Evolutionary conservation across 2,888 invertebrate species (phyloP).

Genomic region (Perizoma affinitatum): DNA sequence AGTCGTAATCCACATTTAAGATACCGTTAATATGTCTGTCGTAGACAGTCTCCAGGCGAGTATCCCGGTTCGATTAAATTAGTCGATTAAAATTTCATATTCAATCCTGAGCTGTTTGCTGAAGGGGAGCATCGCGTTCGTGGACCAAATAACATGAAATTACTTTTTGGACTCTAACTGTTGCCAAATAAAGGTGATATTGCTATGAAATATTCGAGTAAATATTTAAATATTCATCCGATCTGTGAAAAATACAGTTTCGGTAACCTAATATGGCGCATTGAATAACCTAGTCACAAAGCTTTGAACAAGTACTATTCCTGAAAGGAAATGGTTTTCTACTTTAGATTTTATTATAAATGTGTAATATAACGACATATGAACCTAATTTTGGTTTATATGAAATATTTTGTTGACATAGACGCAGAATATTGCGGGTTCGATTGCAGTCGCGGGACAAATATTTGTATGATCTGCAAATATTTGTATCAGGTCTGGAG

Average conservation of each 20-base stretch:
- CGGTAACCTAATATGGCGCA: slow-evolving; percentile 45
- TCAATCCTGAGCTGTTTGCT: slow-evolving; percentile 90
- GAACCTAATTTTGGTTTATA: slow-evolving; percentile 41
- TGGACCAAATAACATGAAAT: slow-evolving; percentile 36
- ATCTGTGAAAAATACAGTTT: slow-evolving; percentile 53
- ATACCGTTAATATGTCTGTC: slow-evolving; percentile 60
- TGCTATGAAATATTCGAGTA: slow-evolving; percentile 15
- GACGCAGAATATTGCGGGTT: too few species aligned
- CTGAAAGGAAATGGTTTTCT: slow-evolving; percentile 2
- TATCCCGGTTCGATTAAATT: slow-evolving; percentile 86
- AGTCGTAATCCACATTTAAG: slow-evolving; percentile 39
- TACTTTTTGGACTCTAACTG: slow-evolving; percentile 39
- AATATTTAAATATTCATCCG: slow-evolving; percentile 55
- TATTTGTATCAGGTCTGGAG: too few species aligned
- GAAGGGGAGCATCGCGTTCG: slow-evolving; percentile 73
- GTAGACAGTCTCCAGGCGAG: slow-evolving; percentile 50
- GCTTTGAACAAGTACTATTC: slow-evolving; percentile 1
- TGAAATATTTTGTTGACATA: slow-evolving; percentile 48
- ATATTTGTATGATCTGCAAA: too few species aligned
- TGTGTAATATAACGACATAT: neutral
- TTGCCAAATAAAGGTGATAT: slow-evolving; percentile 30
- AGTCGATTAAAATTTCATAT: slow-evolving; percentile 91
- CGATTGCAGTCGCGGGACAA: too few species aligned
- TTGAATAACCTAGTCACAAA: slow-evolving; percentile 25
- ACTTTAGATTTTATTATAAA: too few species aligned